phyloP scores from a whole-genome alignment of 35 echinoderm and acorn worm species.

The Apostichopus parvimensis region DNA sequence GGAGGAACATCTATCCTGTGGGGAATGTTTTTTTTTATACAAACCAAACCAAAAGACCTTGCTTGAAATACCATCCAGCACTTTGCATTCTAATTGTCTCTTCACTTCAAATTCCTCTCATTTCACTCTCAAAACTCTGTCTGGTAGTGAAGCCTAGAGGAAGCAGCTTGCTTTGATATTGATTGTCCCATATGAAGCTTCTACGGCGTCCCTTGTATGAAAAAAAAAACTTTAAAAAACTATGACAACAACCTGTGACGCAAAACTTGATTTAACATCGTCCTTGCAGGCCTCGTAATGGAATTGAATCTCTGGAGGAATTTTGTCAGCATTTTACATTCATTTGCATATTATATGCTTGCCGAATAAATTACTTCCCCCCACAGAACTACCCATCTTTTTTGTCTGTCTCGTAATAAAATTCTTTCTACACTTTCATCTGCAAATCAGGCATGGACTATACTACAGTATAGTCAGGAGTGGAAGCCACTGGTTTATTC shows the following conservation, averaged over 20 bases:
- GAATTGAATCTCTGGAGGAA: background rate
- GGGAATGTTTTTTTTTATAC: background rate
- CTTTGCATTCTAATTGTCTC: background rate
- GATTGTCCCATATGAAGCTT: background rate
- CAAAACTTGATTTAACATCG: background rate
- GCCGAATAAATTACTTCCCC: no score
- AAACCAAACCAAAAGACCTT: background rate
- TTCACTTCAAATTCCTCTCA: background rate
- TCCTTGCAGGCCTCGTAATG: background rate
- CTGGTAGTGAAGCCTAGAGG: background rate
- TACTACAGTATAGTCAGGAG: no score
- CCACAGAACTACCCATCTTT: no score
- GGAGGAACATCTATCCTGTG: background rate
- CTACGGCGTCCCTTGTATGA: background rate
- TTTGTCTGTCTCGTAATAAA: no score
- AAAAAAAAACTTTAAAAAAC: background rate
- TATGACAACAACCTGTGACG: background rate
- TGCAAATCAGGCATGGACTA: no score
- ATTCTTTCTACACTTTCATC: no score
- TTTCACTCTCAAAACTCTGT: background rate
- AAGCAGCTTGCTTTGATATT: background rate
- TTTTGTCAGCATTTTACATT: background rate
- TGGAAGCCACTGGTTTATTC: no score
- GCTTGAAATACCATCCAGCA: background rate
- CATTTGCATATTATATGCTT: no score